Conservation (phyloP, 2,888 invertebrate genomes). For the Hemicrepidius hirtus region DNA sequence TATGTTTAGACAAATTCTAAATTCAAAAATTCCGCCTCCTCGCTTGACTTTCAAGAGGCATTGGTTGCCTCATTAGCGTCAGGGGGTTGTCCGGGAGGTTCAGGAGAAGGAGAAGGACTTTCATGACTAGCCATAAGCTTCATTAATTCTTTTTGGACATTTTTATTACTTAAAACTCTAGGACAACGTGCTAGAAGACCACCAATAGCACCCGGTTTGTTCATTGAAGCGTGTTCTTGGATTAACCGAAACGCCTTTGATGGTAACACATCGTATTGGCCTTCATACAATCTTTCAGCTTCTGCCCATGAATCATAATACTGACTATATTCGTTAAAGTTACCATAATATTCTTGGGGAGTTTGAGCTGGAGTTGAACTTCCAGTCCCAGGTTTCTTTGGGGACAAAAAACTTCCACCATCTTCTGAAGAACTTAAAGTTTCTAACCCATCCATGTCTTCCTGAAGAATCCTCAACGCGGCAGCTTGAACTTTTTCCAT, state of each 20-base stretch:
- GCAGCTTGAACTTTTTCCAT: conserved; percentile 77
- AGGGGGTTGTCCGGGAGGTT: conserved; percentile 60
- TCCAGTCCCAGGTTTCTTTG: conserved; percentile 67
- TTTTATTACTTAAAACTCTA: conserved; percentile 77
- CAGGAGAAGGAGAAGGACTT: conserved; percentile 61
- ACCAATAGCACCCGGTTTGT: conserved; percentile 70
- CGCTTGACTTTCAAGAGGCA: conserved; percentile 58
- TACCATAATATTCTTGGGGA: conserved; percentile 71
- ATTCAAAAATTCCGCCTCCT: conserved; percentile 58
- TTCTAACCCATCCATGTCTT: conserved; percentile 73
- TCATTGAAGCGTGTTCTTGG: conserved; percentile 72
- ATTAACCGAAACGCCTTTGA: conserved; percentile 76
- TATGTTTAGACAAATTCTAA: conserved; percentile 58
- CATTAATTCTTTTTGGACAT: conserved; percentile 73
- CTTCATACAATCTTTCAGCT: conserved; percentile 61
- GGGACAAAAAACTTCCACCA: conserved; percentile 66
- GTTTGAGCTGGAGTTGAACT: conserved; percentile 73
- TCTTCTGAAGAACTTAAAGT: conserved; percentile 70
- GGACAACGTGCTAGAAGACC: conserved; percentile 78
- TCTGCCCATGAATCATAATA: conserved; percentile 76
- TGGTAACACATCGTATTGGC: conserved; percentile 73
- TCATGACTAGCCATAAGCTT: conserved; percentile 68
- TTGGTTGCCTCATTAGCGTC: conserved; percentile 53
- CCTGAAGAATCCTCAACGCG: conserved; percentile 75
- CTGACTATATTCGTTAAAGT: conserved; percentile 72